Evolutionary conservation across 1,140 invertebrate species (phyloP).

Genomic region (Camponotus pennsylvanicus): DNA sequence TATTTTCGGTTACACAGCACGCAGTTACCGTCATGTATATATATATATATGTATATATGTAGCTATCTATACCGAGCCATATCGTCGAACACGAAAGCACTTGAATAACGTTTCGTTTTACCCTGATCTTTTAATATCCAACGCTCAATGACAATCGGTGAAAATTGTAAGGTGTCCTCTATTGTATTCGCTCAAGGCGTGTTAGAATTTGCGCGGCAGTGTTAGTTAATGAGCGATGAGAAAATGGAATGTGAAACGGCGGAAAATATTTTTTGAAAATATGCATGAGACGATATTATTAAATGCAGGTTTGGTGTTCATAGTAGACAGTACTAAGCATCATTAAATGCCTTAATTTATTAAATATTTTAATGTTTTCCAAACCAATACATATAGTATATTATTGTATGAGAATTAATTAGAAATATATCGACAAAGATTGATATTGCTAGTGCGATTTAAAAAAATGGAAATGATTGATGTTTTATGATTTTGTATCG

Average conservation of each 20-base stretch:
- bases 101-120: slow-evolving; percentile 48
- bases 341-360: not conserved
- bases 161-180: slow-evolving; percentile 63
- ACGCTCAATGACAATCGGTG: slow-evolving; percentile 69
- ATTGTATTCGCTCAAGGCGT: slow-evolving; percentile 57
- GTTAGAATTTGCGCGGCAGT: slow-evolving; percentile 75
- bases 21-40: slow-evolving; percentile 36
- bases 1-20: slow-evolving; percentile 51
- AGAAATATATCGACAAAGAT: not conserved
- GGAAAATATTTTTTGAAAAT: slow-evolving; percentile 13
- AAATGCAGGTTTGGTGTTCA: not conserved
- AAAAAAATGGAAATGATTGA: no score
- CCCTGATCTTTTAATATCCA: slow-evolving; percentile 19
- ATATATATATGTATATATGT: not conserved
- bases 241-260: slow-evolving; percentile 28
- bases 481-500: not conserved
- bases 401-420: not conserved
- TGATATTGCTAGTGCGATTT: not conserved
- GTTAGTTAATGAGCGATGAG: slow-evolving; percentile 68
- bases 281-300: not conserved
- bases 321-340: not conserved
- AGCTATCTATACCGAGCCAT: slow-evolving; percentile 53
- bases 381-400: slow-evolving; percentile 8
- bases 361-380: not conserved
- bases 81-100: slow-evolving; percentile 41